Conservation (phyloP, 2,888 invertebrate genomes). For the Antheraea assamensis region DNA sequence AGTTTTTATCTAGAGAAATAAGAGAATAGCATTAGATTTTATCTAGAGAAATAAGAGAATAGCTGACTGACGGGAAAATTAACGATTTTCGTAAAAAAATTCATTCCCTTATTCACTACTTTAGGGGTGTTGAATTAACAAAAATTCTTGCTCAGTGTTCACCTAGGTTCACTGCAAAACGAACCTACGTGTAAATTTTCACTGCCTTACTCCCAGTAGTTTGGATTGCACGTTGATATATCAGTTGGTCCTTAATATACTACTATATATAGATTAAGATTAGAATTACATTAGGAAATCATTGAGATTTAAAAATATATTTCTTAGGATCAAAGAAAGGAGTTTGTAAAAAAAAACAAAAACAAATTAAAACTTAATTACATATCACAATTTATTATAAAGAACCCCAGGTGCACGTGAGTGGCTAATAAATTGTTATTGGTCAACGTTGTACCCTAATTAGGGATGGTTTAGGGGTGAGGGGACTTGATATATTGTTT, state of each 20-base stretch:
- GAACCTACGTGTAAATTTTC: too few relatives aligned
- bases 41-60: too few relatives aligned
- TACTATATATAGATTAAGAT: background rate
- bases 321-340: background rate
- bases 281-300: background rate
- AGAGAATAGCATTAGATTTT: too few relatives aligned
- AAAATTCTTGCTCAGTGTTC: too few relatives aligned
- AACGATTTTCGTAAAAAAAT: too few relatives aligned
- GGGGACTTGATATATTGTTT: conserved; percentile 30
- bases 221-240: too few relatives aligned
- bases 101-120: too few relatives aligned
- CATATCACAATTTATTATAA: conserved; percentile 55
- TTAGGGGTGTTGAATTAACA: too few relatives aligned
- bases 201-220: too few relatives aligned
- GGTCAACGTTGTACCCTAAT: conserved; percentile 53
- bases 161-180: too few relatives aligned
- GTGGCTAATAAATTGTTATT: conserved; percentile 54
- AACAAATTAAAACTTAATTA: conserved; percentile 57
- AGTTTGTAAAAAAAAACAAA: conserved; percentile 34
- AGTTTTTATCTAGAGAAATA: too few relatives aligned
- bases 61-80: too few relatives aligned
- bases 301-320: background rate
- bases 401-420: conserved; percentile 49
- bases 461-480: conserved; percentile 36
- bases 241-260: background rate